Evolutionary conservation across 2,797 vertebrate species (phyloP), one percentile per base, ranked within the genome.

Genomic region (Syngnathus acus): DNA sequence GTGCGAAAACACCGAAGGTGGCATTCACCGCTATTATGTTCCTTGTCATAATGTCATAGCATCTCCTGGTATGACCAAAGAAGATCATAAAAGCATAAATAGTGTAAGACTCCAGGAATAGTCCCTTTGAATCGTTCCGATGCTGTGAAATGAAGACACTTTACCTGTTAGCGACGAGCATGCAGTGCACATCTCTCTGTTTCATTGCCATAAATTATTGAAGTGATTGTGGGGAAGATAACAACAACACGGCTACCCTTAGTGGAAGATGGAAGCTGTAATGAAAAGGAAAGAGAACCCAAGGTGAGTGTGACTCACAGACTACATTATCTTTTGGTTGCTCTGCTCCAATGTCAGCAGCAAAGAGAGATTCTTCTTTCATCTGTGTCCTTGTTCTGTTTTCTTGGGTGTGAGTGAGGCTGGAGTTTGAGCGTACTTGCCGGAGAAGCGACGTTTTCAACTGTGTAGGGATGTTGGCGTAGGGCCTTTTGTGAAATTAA

Each of bases 401-500:
- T 82, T 64, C 58, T 68, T 13, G 38, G 51, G 60, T 73, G 71
- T 64, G 76, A 59, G 73, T 57, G 73, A 59, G 68, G 42, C 75
- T 83, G 26, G 26, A 48, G 47, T 64, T 51, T n/a, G 43, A 17
- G 62, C 43, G 7, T 16, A 37, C 13, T 87, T 80, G 67, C 77
- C 65, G 72, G 74, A 82, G 84, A 78, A 84, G 79, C 72, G 78
- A 82, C 80, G 74, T 75, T 70, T 53, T 75, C 70, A 65, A 67
- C 65, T 75, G 75, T 65, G 68, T 79, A 65, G 68, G 77, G 74
- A 69, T 69, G 65, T 69, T 75, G 78, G 73, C 86, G 86, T 88
- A 89, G 86, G 73, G 89, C 86, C 86, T 86, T 88, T 90, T 89
- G 88, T 91, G 87, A 90, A 90, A 92, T 92, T 91, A 91, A 92